A percentile compares a stretch with the other conserved stretches of the same genome.
These are phyloP conservation scores for Calephelis nemesis DNA, from an alignment of 1,140 invertebrate genomes.

Conservation along the genomic window DNA sequence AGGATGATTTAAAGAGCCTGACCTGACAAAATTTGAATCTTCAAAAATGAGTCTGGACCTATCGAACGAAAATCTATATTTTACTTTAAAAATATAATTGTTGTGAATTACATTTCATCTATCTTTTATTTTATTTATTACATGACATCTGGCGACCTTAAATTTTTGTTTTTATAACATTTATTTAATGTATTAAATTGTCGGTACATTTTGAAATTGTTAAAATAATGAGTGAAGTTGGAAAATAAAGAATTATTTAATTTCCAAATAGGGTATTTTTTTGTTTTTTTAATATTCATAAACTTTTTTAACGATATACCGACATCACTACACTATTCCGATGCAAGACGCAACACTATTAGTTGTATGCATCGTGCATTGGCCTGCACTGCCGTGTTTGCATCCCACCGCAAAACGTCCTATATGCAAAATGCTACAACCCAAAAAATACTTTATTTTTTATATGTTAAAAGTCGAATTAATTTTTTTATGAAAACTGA, in stretches of 20 bases:
- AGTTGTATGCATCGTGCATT: slow-evolving; percentile 78
- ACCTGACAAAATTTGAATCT: too few relatives aligned
- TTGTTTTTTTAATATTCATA: slow-evolving; percentile 24
- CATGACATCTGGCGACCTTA: background rate
- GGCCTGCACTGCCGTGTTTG: slow-evolving; percentile 67
- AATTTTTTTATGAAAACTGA: background rate
- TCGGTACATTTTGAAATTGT: background rate
- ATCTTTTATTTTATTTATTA: too few relatives aligned
- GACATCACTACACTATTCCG: slow-evolving; percentile 58
- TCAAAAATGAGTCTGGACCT: too few relatives aligned
- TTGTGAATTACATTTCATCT: too few relatives aligned
- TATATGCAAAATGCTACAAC: background rate
- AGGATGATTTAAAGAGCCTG: too few relatives aligned
- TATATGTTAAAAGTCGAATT: slow-evolving; percentile 1
- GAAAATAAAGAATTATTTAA: too few relatives aligned
- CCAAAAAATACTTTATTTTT: background rate
- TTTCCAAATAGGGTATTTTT: too few relatives aligned
- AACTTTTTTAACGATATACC: slow-evolving; percentile 31
- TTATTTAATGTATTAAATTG: too few relatives aligned
- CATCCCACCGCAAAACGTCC: slow-evolving; percentile 28
- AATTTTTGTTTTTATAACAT: background rate
- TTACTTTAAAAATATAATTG: too few relatives aligned
- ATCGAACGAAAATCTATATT: too few relatives aligned
- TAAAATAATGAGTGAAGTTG: too few relatives aligned
- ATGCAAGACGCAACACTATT: slow-evolving; percentile 58